These are phyloP conservation scores for Centropus bengalensis DNA, from an alignment of 2,113 vertebrate species.

Conservation along the genomic window DNA sequence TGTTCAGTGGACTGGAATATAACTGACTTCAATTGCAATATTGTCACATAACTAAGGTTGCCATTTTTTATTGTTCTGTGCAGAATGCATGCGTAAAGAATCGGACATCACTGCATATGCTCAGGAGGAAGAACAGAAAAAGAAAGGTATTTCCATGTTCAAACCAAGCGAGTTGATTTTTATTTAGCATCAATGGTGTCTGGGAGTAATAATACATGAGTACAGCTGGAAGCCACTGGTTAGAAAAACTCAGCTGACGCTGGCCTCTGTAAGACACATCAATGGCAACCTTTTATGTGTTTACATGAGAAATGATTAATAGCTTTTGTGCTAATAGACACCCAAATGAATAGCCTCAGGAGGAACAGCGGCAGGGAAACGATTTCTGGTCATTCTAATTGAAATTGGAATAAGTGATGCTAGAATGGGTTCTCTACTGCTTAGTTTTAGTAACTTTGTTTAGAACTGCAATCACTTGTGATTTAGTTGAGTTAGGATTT, in stretches of 20 bases:
- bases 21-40: not conserved
- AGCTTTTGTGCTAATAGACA: not conserved
- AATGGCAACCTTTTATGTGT: not conserved
- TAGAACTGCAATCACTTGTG: not conserved
- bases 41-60: not conserved
- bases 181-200: not conserved
- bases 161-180: not conserved
- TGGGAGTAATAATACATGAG: not conserved
- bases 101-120: not conserved
- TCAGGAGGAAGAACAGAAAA: not conserved
- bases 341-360: not conserved
- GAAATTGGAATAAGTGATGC: not conserved
- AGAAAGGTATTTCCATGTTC: constrained; percentile 61
- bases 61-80: not conserved
- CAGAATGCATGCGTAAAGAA: constrained; percentile 25
- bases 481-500: not conserved
- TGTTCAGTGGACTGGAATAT: not conserved
- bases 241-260: not conserved
- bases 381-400: not conserved
- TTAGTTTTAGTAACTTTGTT: not conserved
- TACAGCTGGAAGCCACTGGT: not conserved
- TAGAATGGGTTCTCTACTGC: not conserved
- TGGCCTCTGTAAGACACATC: not conserved
- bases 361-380: not conserved
- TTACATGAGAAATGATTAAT: constrained; percentile 21